Evolutionary conservation across 2,113 vertebrate genomes (phyloP).

Genomic region (Sphaerodactylus townsendi): DNA sequence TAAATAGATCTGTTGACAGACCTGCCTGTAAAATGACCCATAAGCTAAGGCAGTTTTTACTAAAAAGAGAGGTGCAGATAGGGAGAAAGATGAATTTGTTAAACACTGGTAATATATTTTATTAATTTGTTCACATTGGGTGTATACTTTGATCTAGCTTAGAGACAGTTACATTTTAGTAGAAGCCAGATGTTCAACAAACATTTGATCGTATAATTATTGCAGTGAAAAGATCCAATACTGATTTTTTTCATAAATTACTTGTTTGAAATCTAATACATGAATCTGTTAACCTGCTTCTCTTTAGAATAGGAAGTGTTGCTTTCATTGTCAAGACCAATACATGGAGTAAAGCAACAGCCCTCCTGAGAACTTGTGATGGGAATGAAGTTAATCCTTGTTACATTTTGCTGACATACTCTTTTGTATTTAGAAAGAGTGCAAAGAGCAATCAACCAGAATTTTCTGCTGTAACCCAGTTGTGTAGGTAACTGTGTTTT

Average conservation of each 20-base stretch:
- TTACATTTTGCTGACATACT: conserved; percentile 1
- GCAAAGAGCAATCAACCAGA: background rate
- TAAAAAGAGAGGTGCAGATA: no score
- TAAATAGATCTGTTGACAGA: no score
- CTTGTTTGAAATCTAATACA: background rate
- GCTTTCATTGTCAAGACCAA: background rate
- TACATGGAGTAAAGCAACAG: background rate
- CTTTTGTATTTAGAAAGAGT: background rate
- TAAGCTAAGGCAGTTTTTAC: no score
- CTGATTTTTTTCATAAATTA: background rate
- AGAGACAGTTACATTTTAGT: background rate
- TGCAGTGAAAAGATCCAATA: background rate
- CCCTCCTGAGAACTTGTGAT: background rate
- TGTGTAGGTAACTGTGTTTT: background rate
- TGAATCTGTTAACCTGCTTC: background rate
- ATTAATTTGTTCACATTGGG: background rate
- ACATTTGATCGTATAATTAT: background rate
- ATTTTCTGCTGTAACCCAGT: conserved; percentile 6
- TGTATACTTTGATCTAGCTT: background rate
- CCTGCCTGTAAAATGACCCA: no score
- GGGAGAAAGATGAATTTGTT: background rate
- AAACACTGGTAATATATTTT: no score
- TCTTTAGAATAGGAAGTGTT: background rate
- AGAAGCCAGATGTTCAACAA: background rate
- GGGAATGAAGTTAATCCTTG: conserved; percentile 3